Evolutionary conservation across 1,140 invertebrate genomes (phyloP), one percentile per base, ranked within the genome.

Genomic region (Hycleus cichorii): DNA sequence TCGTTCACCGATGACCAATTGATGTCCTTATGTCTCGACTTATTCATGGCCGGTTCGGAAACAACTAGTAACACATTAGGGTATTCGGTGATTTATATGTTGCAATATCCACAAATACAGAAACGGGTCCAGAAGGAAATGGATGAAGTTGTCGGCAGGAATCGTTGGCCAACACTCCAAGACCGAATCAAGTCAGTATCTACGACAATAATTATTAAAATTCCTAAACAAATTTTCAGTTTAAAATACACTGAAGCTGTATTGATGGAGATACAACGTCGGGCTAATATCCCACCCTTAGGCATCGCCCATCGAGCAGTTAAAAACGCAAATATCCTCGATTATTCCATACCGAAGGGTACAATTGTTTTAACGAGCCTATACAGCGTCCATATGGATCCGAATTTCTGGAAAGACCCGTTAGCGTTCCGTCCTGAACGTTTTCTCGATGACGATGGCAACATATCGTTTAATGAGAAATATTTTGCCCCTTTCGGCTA

Each of bases 401-500:
- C 74, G 43, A 64, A 70, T 2, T 75, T 82, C 60, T 91, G 88
- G 88, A 79, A 81, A 4, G 80, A 88, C 64, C 87, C 89, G 0
- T 67, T 82, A 38, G 63, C 65, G 8, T 92, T 92, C 68, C 71
- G 78, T 39, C 89, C 89, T 1, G 83, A 90, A 65, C 72, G 89
- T 63, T 91, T 91, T 72, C 69, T 87, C 10, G 78, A 85, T 39
- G 70, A 77, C 47, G 71, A 79, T 38, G 84, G 84, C n/a, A 76
- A 81, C 57, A 72, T 81, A 18, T 46, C 77, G 0, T 72, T 77
- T 43, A 76, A 78, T 38, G 78, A 82, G 42, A 81, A 83, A 57
- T 73, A 75, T 53, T 77, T 83, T n/a, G 77, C 86, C 54, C 81
- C 86, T 18, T 91, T 90, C 72, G 85, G 87, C 43, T 70, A 79